A percentile compares a stretch with the other conserved stretches of the same genome.
phyloP scores from a whole-genome alignment of 2,113 vertebrate genomes.

The Pungitius pungitius region DNA sequence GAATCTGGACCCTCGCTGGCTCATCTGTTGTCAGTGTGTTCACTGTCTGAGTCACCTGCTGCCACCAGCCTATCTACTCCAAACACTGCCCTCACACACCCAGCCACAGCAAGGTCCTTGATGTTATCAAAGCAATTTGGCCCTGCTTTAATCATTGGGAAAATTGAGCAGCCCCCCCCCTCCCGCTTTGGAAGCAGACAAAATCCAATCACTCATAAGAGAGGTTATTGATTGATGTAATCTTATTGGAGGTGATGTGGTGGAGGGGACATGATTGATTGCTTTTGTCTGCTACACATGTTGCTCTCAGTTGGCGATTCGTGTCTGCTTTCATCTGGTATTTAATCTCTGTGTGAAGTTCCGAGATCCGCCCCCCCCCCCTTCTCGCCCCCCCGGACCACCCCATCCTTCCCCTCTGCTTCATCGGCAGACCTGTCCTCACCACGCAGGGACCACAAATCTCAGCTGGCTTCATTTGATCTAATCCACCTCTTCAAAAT shows the following conservation, averaged over 20 bases:
- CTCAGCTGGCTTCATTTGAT: constrained; percentile 51
- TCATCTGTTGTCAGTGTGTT: too few species aligned
- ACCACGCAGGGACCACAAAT: constrained; percentile 28
- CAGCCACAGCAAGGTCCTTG: constrained; percentile 82
- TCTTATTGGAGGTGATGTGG: constrained; percentile 82
- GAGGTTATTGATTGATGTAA: constrained; percentile 86
- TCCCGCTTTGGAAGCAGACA: constrained; percentile 72
- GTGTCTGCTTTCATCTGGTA: constrained; percentile 80
- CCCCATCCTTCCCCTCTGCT: too few species aligned
- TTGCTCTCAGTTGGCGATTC: constrained; percentile 76
- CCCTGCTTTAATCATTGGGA: constrained; percentile 85
- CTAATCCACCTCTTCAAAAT: constrained; percentile 39
- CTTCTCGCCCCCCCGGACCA: not conserved
- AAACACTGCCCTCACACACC: constrained; percentile 76
- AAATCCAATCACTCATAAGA: constrained; percentile 86
- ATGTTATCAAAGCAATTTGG: constrained; percentile 86
- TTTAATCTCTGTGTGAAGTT: constrained; percentile 75
- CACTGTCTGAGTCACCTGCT: constrained; percentile 40
- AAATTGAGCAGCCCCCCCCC: constrained; percentile 77
- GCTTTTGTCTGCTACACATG: constrained; percentile 82
- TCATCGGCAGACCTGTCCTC: not conserved
- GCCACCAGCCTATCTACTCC: constrained; percentile 69
- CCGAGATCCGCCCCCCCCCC: constrained; percentile 32
- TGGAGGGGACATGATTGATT: constrained; percentile 79
- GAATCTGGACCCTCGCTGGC: too few species aligned